Percentiles rank a stretch among this genome's conserved stretches.
These are phyloP conservation scores for Xyrauchen texanus DNA, from an alignment of 2,113 vertebrate genomes.

Conservation along the genomic window DNA sequence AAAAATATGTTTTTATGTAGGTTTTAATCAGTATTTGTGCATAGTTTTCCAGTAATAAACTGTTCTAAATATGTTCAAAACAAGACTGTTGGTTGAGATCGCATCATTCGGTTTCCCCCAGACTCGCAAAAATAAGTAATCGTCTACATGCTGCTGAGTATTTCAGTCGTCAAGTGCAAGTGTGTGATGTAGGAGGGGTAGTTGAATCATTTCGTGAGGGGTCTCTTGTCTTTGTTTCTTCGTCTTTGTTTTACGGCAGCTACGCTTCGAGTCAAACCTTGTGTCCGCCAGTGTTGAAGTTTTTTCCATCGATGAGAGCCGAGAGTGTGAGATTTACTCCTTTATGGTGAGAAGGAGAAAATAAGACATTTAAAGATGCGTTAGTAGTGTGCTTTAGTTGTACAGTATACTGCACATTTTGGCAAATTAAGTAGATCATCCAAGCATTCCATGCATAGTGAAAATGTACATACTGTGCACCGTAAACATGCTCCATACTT, in stretches of 20 bases:
- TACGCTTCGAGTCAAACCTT: conserved; percentile 94
- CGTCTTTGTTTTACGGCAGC: conserved; percentile 19
- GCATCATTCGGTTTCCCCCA: background rate
- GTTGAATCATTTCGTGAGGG: background rate
- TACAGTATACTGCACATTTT: too few relatives aligned
- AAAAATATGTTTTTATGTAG: too few relatives aligned
- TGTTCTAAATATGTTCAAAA: too few relatives aligned
- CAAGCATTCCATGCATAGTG: too few relatives aligned
- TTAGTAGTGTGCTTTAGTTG: too few relatives aligned
- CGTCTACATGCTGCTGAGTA: conserved; percentile 40
- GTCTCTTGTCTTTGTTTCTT: conserved; percentile 31
- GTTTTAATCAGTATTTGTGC: too few relatives aligned
- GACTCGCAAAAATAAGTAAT: background rate
- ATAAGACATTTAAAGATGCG: background rate
- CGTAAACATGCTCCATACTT: too few relatives aligned
- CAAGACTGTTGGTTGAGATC: too few relatives aligned
- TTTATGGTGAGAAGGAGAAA: conserved; percentile 56
- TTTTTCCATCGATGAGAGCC: conserved; percentile 92
- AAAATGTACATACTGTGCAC: too few relatives aligned
- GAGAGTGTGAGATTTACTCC: conserved; percentile 88
- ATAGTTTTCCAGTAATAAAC: too few relatives aligned
- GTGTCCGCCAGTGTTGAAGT: conserved; percentile 92
- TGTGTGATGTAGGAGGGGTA: background rate
- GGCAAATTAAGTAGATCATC: too few relatives aligned
- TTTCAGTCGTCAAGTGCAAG: conserved; percentile 9